Conservation (phyloP, 2,888 invertebrate genomes). For the Cerastis rubricosa region DNA sequence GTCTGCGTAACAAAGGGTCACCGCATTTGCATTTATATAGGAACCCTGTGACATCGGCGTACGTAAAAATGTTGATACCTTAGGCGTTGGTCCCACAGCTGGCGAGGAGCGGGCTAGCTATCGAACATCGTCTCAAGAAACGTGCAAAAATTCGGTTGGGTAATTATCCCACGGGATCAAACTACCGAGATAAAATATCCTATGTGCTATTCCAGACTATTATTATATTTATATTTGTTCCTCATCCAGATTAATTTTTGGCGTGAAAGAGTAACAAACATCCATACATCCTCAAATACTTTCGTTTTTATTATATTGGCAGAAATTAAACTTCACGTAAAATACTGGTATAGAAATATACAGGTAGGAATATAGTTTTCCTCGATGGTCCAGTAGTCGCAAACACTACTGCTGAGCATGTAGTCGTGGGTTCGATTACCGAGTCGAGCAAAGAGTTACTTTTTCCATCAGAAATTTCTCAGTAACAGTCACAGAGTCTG, state of each 20-base stretch:
- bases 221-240: no score
- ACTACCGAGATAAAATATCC: no score
- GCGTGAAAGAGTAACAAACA: no score
- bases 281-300: no score
- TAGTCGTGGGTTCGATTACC: background rate
- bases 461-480: background rate
- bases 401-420: background rate
- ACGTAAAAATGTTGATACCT: constrained; percentile 51
- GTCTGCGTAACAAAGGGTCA: constrained; percentile 70
- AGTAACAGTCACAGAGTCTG: background rate
- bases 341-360: no score
- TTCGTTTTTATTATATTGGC: no score
- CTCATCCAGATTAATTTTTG: no score
- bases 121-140: no score
- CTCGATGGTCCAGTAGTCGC: background rate
- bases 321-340: no score
- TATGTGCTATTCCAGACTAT: no score
- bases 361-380: background rate
- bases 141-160: no score
- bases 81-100: background rate
- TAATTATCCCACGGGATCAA: no score
- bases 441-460: background rate
- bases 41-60: constrained; percentile 64
- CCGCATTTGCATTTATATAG: constrained; percentile 79
- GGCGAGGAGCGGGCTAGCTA: background rate